phyloP scores from a whole-genome alignment of 2,113 vertebrate species.

The Morone chrysops region DNA sequence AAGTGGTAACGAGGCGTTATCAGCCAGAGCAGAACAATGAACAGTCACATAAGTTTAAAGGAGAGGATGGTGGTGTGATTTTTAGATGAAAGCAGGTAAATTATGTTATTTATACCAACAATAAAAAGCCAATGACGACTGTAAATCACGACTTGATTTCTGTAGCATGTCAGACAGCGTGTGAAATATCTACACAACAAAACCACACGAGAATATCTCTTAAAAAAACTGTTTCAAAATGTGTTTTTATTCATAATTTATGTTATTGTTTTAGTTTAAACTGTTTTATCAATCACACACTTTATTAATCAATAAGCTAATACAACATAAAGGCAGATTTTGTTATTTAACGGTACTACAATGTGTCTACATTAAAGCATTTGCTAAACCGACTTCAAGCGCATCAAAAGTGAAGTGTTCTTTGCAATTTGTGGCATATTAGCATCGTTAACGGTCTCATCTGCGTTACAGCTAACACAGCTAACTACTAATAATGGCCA shows the following conservation, averaged over 20 bases:
- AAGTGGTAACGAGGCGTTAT: conserved; percentile 60
- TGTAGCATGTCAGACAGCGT: not conserved
- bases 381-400: not conserved
- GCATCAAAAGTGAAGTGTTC: not conserved
- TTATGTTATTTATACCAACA: conserved; percentile 38
- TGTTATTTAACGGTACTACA: too few species aligned
- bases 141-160: conserved; percentile 13
- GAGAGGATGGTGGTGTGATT: conserved; percentile 17
- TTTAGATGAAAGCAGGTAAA: conserved; percentile 31
- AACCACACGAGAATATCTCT: not conserved
- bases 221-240: too few species aligned
- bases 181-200: not conserved
- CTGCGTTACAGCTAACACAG: not conserved
- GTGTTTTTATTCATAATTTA: too few species aligned
- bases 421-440: not conserved
- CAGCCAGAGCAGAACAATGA: conserved; percentile 59
- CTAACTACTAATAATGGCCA: not conserved
- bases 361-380: not conserved
- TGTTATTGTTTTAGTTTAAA: too few species aligned
- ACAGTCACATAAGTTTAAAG: conserved; percentile 4
- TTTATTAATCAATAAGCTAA: too few species aligned
- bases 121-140: conserved; percentile 16
- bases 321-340: too few species aligned
- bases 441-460: not conserved
- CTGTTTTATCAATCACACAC: too few species aligned